Base-by-base conservation (phyloP, 2,797 vertebrate species). In the Iguana delicatissima region DNA sequence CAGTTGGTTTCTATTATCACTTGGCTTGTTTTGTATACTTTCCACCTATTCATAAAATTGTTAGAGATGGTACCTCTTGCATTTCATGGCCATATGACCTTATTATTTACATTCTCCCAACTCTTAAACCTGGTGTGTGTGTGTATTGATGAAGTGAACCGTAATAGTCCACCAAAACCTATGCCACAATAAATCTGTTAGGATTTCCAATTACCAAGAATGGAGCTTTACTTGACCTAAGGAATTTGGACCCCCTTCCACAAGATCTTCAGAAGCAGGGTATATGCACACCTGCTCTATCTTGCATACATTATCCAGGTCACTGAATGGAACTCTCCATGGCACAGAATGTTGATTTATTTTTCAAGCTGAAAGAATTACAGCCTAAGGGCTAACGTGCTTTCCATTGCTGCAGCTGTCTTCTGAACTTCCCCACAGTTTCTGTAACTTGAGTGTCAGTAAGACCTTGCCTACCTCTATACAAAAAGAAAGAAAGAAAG, bases 391-490 rank as follows among this genome's bases (percentile, higher is more conserved):
- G 59, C 24, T 67, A 80, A 64, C n/a, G 26, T 32, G 57, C 26
- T 64, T 79, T 64, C 74, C 74, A 79, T 87, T 79, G 57, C n/a
- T 79, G 24, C 74, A 79, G 85, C 85, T 14, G 38, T 46, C 57
- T 57, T 79, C 18, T 67, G 76, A 79, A 79, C 38, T 38, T 67
- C 86, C 57, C 14, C 42, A 46, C 42, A 46, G 29, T 79, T 80
- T 46, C 76, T 87, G 76, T 67, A 67, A 87, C 10, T 32, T 80
- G 76, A 80, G 59, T n/a, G 50, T 42, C 38, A 59, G 24, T 6
- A 42, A 20, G 57, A 24, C 32, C 18, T 20, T 62, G 59, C 59
- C 42, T 42, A 50, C 46, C 32, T 81, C 42, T 29, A 32, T 10
- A 24, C 62, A 35, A 29, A 69, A 32, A 7, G n/a, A 22, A 64